These are phyloP conservation scores for Peribatodes rhomboidaria DNA, from an alignment of 2,888 invertebrate genomes.

Conservation along the genomic window DNA sequence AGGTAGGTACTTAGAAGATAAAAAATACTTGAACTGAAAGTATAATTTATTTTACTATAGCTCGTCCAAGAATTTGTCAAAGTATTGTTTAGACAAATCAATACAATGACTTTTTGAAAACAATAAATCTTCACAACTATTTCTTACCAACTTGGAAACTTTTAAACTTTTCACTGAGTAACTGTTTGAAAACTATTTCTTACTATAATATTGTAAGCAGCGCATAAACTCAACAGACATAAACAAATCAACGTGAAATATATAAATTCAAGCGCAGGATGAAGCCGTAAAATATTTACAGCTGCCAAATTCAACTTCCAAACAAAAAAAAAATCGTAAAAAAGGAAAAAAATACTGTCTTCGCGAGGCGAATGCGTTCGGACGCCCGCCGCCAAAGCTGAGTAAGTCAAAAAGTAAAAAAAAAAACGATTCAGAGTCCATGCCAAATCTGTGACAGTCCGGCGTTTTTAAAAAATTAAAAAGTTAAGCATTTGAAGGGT, in stretches of 20 bases:
- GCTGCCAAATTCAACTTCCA: conserved; percentile 29
- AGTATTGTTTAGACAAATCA: no score
- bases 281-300: conserved; percentile 31
- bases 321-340: conserved; percentile 22
- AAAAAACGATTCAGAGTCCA: conserved; percentile 41
- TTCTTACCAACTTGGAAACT: no score
- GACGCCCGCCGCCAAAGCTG: conserved; percentile 43
- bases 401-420: conserved; percentile 49
- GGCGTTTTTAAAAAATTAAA: conserved; percentile 38
- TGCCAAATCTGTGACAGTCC: conserved; percentile 46
- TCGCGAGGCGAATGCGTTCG: conserved; percentile 40
- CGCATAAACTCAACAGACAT: background rate
- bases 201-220: background rate
- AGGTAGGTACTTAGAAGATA: no score
- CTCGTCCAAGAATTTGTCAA: no score
- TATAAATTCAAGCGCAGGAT: conserved; percentile 20
- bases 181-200: no score
- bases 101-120: no score
- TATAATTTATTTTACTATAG: no score
- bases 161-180: no score
- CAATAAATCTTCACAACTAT: no score
- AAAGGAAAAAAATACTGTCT: conserved; percentile 28
- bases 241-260: conserved; percentile 6
- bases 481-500: conserved; percentile 15
- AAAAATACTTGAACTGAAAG: no score